phyloP scores from a whole-genome alignment of 2,888 invertebrate species.

The Spilarctia lutea region DNA sequence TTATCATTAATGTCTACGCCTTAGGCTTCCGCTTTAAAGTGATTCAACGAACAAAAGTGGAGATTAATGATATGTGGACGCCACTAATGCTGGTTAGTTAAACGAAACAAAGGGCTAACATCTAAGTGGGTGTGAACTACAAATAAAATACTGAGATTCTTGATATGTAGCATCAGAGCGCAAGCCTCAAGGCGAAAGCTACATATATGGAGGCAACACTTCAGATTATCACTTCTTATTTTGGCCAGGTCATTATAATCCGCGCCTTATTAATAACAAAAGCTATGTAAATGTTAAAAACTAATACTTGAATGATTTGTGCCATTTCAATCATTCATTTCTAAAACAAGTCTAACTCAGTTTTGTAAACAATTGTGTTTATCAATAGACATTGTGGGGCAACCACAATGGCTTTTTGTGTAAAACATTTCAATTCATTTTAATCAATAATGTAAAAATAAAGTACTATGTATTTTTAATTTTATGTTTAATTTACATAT shows the following conservation, averaged over 20 bases:
- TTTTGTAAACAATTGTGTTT: neutral
- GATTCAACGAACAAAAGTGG: conserved; percentile 40
- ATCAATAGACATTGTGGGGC: neutral
- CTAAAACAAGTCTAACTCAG: neutral
- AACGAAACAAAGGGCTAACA: conserved; percentile 33
- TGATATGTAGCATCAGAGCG: conserved; percentile 79
- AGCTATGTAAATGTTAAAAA: conserved; percentile 1
- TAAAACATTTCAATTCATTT: neutral
- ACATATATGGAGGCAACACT: conserved; percentile 54
- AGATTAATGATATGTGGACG: conserved; percentile 61
- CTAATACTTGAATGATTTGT: neutral
- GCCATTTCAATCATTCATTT: neutral
- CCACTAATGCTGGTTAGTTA: conserved; percentile 39
- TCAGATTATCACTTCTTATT: conserved; percentile 45
- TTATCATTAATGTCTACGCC: conserved; percentile 59
- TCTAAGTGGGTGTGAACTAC: conserved; percentile 45
- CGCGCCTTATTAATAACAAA: neutral
- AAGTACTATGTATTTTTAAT: neutral
- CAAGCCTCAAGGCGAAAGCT: conserved; percentile 73
- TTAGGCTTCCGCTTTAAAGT: conserved; percentile 64
- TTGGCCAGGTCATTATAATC: conserved; percentile 51
- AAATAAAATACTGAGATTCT: conserved; percentile 75
- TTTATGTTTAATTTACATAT: neutral
- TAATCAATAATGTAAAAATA: too few relatives aligned
- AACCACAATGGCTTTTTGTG: neutral